A percentile compares a stretch with the other conserved stretches of the same genome.
Conservation (phyloP, 2,888 invertebrate genomes). For the Tryphoninae sp. region DNA sequence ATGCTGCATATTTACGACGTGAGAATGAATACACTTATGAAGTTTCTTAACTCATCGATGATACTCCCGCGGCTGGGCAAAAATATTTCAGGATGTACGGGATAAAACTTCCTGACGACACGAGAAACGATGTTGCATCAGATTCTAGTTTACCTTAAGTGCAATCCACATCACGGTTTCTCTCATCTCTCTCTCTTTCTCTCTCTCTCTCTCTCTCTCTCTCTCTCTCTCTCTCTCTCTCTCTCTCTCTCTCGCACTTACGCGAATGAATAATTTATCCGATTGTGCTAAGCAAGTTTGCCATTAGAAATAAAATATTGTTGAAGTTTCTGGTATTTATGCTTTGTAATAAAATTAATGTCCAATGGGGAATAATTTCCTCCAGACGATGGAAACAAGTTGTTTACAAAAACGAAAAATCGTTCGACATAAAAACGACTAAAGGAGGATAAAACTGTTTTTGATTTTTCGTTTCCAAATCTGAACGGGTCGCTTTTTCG, state of each 20-base stretch:
- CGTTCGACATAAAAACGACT: too few relatives aligned
- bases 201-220: conserved; percentile 67
- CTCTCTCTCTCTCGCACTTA: conserved; percentile 69
- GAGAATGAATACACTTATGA: conserved; percentile 19
- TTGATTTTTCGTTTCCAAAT: too few relatives aligned
- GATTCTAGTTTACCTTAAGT: conserved; percentile 79
- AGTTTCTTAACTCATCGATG: conserved; percentile 20
- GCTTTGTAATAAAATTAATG: too few relatives aligned
- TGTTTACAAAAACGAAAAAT: too few relatives aligned
- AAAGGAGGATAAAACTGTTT: too few relatives aligned
- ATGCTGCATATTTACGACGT: not conserved
- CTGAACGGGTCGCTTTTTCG: too few relatives aligned
- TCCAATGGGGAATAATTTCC: too few relatives aligned
- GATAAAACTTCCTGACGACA: conserved; percentile 74
- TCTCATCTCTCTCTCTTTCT: conserved; percentile 64
- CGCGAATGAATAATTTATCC: conserved; percentile 72
- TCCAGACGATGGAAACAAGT: too few relatives aligned
- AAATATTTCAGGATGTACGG: conserved; percentile 67
- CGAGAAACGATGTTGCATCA: conserved; percentile 78
- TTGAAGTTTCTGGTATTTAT: too few relatives aligned
- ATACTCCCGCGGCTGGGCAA: not conserved
- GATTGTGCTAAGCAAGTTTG: conserved; percentile 47
- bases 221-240: conserved; percentile 67
- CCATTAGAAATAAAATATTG: conserved; percentile 19
- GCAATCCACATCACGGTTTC: conserved; percentile 65